phyloP scores from a whole-genome alignment of 2,113 vertebrate genomes.

The Austrofundulus limnaeus region DNA sequence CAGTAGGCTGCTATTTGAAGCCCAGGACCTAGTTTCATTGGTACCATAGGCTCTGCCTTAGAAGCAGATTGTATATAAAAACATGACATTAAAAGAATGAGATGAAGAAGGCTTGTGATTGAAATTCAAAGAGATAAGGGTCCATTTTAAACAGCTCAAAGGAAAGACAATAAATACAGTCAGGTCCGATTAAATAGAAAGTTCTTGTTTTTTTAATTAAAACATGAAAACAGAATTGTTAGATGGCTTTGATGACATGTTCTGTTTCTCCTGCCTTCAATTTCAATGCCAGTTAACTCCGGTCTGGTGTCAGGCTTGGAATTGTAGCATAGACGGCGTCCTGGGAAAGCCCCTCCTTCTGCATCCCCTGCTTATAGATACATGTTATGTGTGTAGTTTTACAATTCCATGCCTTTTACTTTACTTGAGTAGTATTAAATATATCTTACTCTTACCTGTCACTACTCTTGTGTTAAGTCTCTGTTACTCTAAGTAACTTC shows the following conservation, averaged over 20 bases:
- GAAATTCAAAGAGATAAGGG: slow-evolving; percentile 18
- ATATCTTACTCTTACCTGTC: too few species aligned
- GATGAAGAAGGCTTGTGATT: slow-evolving; percentile 11
- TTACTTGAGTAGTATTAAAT: too few species aligned
- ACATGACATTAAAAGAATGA: slow-evolving; percentile 16
- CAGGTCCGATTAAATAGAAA: not conserved
- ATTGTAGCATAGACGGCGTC: too few species aligned
- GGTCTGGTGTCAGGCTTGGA: too few species aligned
- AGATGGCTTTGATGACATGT: slow-evolving; percentile 2
- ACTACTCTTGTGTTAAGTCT: too few species aligned
- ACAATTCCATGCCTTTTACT: too few species aligned
- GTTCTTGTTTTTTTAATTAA: not conserved
- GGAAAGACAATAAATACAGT: slow-evolving; percentile 13
- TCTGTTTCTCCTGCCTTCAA: too few species aligned
- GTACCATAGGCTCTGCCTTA: slow-evolving; percentile 67
- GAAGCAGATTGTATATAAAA: slow-evolving; percentile 73
- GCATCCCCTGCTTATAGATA: too few species aligned
- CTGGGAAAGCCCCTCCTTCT: too few species aligned
- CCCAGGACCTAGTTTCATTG: slow-evolving; percentile 72
- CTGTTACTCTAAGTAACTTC: too few species aligned
- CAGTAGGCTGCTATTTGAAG: slow-evolving; percentile 74
- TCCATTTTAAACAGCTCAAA: not conserved
- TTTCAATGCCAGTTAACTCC: too few species aligned
- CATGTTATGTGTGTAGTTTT: too few species aligned
- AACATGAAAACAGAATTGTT: not conserved